Evolutionary conservation across 2,888 invertebrate species (phyloP), one percentile per base, ranked within the genome.

Genomic region (Asteroscopus sphinx): DNA sequence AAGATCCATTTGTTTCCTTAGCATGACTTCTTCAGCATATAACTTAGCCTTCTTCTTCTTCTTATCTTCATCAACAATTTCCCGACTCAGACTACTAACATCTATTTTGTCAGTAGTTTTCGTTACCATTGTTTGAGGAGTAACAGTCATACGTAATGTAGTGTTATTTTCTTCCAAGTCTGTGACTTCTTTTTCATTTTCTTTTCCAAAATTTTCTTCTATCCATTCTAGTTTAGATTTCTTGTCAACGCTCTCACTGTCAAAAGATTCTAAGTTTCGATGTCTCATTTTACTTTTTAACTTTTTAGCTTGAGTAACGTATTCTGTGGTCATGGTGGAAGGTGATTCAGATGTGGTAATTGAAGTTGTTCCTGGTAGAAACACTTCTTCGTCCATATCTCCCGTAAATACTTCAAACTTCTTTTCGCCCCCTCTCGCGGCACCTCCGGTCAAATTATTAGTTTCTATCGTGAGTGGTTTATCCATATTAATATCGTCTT

Each of bases 1-100:
- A 7, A 90, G 77, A 63, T 85, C 79, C 69, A 83, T 80, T 52
- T 89, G 82, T 49, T 90, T 90, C 15, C 79, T 81, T 7, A 72
- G 52, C 67, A 87, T 77, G 1, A 86, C 62, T 9, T 85, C 77
- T 44, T 88, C 80, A 4, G 70, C 35, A 32, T 65, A 70, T 47
- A 65, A 28, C n/a, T 62, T 78, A n/a, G 56, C 39, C 28, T 57
- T 57, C 8, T 57, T 71, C 16, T 47, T 70, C 37, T 68, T 73
- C 7, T 60, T 75, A n/a, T 64, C 59, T 2, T 66, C 68, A 0
- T 76, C 66, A 21, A 54, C 58, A 1, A 55, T 51, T 66, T 88
- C 87, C 28, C 68, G 82, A 21, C 84, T 74, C 1, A 85, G 48
- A 40, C 72, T 60, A 40, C 83, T 89, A 4, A 79, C 51, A 21